Percentiles rank a stretch among this genome's conserved stretches.
These are phyloP conservation scores for Gallirallus australis DNA, from an alignment of 2,797 vertebrate species.

Conservation along the genomic window DNA sequence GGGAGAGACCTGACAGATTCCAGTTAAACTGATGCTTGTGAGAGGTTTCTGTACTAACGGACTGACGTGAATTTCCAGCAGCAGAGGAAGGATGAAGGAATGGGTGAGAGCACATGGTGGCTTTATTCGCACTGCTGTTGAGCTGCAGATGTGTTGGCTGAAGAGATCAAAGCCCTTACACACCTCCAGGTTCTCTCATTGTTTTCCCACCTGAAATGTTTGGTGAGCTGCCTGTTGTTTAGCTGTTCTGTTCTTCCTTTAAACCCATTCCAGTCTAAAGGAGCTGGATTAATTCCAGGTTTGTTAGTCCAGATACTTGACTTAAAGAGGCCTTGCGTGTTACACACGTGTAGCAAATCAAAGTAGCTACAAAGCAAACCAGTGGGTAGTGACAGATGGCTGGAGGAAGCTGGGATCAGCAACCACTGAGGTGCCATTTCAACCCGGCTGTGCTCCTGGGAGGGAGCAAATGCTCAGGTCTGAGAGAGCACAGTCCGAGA, in stretches of 20 bases:
- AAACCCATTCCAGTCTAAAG: background rate
- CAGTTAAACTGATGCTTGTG: background rate
- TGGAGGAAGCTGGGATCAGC: background rate
- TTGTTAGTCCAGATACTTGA: background rate
- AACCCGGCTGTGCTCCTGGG: background rate
- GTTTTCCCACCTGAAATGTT: background rate
- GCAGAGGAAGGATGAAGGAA: background rate
- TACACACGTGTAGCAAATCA: background rate
- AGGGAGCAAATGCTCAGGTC: background rate
- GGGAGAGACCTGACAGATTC: background rate
- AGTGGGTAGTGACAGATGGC: background rate
- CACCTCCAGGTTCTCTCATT: background rate
- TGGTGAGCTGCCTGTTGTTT: background rate
- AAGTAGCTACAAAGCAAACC: background rate
- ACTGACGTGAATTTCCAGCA: fast-evolving
- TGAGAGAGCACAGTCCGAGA: background rate
- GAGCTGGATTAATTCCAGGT: background rate
- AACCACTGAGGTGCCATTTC: background rate
- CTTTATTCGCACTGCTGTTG: background rate
- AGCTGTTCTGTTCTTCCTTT: background rate
- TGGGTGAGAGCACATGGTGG: fast-evolving
- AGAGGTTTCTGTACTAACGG: background rate
- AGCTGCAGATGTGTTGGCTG: background rate
- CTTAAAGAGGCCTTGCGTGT: background rate
- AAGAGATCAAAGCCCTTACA: background rate